A percentile compares a stretch with the other conserved stretches of the same genome.
These are phyloP conservation scores for Natator depressus DNA, from an alignment of 2,113 vertebrate genomes.

Conservation along the genomic window DNA sequence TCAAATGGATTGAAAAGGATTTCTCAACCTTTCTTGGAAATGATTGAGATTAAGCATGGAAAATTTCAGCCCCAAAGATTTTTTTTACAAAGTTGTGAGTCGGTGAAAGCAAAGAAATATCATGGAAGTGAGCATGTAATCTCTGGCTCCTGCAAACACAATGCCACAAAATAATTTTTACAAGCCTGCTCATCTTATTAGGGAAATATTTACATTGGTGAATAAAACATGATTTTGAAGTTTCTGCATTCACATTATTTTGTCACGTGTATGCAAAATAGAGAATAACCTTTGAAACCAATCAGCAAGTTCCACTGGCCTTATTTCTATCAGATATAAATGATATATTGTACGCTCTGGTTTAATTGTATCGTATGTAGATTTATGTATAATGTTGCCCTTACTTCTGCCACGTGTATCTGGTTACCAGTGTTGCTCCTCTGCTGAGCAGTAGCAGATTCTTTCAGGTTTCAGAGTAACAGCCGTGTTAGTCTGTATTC, in stretches of 20 bases:
- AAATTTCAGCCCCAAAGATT: not conserved
- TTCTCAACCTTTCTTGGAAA: not conserved
- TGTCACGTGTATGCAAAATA: not conserved
- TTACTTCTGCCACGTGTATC: not conserved
- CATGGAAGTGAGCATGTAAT: not conserved
- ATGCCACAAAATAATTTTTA: not conserved
- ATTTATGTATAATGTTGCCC: not conserved
- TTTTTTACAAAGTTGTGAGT: not conserved
- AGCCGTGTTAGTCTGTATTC: no score
- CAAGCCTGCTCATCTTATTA: not conserved
- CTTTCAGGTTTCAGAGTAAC: not conserved
- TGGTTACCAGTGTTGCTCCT: not conserved
- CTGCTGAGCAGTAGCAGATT: not conserved
- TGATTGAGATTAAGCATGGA: not conserved
- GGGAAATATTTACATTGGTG: not conserved
- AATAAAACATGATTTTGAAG: not conserved
- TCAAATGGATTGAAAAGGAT: not conserved
- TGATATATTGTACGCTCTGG: not conserved
- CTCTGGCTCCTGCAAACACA: not conserved
- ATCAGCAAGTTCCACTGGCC: not conserved
- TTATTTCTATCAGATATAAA: not conserved
- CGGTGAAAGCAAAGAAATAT: not conserved
- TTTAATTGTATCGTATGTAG: not conserved
- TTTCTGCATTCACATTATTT: not conserved
- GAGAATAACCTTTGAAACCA: not conserved